Conservation (phyloP, 2,888 invertebrate genomes). For the Dolomedes plantarius region DNA sequence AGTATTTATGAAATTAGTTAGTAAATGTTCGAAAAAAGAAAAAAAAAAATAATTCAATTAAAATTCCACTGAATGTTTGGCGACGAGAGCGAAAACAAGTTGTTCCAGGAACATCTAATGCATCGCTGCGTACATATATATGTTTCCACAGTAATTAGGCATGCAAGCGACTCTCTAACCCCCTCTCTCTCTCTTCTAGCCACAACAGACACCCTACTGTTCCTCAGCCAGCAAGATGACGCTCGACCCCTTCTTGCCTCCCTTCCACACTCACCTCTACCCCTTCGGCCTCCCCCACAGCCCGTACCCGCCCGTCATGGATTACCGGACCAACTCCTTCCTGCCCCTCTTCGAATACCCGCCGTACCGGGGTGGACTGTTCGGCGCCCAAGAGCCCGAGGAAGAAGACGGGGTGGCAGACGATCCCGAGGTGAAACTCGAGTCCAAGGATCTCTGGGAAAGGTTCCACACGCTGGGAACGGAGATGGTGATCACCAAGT, state of each 20-base stretch:
- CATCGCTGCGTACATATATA: too few relatives aligned
- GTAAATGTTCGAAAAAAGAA: too few relatives aligned
- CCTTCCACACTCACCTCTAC: slow-evolving; percentile 37
- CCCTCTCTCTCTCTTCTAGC: not conserved
- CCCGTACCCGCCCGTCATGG: slow-evolving; percentile 76
- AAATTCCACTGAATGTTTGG: too few relatives aligned
- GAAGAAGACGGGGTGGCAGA: slow-evolving; percentile 79
- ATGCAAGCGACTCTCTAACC: too few relatives aligned
- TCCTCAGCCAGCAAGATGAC: slow-evolving; percentile 37
- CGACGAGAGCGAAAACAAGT: too few relatives aligned
- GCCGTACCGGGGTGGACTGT: slow-evolving; percentile 79
- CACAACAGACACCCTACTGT: not conserved
- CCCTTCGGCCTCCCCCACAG: slow-evolving; percentile 16
- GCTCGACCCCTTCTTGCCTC: slow-evolving; percentile 43
- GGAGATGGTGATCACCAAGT: slow-evolving; percentile 99
- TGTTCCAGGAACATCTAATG: too few relatives aligned
- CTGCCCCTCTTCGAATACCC: slow-evolving; percentile 77
- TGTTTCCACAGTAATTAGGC: too few relatives aligned
- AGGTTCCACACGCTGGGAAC: slow-evolving; percentile 98
- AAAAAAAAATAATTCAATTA: too few relatives aligned
- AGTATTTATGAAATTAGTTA: too few relatives aligned
- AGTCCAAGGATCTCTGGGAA: slow-evolving; percentile 99
- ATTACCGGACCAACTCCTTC: slow-evolving; percentile 93
- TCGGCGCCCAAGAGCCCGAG: slow-evolving; percentile 84
- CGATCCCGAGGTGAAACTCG: slow-evolving; percentile 98